Evolutionary conservation across 2,888 invertebrate genomes (phyloP).

Genomic region (Operophtera brumata): DNA sequence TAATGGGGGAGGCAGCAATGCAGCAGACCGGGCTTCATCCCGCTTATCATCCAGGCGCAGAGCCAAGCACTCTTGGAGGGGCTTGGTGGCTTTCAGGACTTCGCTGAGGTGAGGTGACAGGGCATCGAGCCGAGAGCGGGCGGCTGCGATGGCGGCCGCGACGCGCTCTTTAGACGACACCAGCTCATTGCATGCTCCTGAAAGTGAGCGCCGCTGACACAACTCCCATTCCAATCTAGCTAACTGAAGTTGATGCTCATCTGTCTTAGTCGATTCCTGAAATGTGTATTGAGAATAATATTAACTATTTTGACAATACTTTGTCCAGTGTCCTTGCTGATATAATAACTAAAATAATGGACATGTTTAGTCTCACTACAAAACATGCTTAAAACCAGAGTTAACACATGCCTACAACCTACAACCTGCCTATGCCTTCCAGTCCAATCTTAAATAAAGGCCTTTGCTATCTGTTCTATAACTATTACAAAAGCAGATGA

Average conservation of each 20-base stretch:
- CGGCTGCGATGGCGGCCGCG: conserved; percentile 86
- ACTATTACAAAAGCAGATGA: no score
- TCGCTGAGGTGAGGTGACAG: conserved; percentile 87
- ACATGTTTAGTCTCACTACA: no score
- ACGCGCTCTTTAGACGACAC: conserved; percentile 89
- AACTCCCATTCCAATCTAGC: conserved; percentile 96
- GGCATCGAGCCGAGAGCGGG: conserved; percentile 88
- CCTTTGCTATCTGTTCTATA: no score
- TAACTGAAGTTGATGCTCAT: conserved; percentile 90
- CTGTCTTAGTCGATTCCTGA: conserved; percentile 83
- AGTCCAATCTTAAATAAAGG: no score
- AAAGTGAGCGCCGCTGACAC: conserved; percentile 90
- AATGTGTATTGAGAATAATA: conserved; percentile 21
- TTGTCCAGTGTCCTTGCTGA: no score
- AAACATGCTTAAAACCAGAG: no score
- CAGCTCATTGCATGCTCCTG: conserved; percentile 87
- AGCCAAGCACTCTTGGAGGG: conserved; percentile 93
- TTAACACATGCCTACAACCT: no score
- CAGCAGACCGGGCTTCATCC: conserved; percentile 87
- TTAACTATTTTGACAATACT: no score
- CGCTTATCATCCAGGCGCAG: conserved; percentile 89
- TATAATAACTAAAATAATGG: no score
- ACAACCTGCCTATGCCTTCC: no score
- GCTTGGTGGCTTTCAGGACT: conserved; percentile 87
- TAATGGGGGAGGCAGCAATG: conserved; percentile 88